Conservation (phyloP, 2,113 vertebrate genomes). For the Lagopus leucura region DNA sequence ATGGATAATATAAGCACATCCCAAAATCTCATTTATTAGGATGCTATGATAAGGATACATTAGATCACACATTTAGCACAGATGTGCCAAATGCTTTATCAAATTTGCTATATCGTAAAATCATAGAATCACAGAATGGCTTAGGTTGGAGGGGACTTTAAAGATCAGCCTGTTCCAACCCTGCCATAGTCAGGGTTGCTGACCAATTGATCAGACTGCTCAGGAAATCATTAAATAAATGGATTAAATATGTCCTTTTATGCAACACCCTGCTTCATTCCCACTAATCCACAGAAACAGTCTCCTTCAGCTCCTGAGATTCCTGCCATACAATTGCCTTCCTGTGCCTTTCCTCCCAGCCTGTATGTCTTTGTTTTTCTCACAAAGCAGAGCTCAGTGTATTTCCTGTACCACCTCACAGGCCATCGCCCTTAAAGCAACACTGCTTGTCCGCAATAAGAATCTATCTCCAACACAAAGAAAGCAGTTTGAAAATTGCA, state of each 20-base stretch:
- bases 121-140: too few species aligned
- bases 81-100: neutral
- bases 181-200: too few species aligned
- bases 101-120: neutral
- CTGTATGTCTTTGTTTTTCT: conserved; percentile 64
- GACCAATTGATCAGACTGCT: too few species aligned
- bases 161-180: too few species aligned
- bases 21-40: neutral
- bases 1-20: neutral
- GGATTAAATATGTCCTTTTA: neutral
- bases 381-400: conserved; percentile 43
- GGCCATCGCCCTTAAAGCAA: conserved; percentile 48
- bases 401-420: conserved; percentile 65
- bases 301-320: neutral
- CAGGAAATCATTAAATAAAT: too few species aligned
- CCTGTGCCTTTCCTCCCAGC: conserved; percentile 59
- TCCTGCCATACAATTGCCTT: conserved; percentile 28
- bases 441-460: neutral
- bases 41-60: neutral
- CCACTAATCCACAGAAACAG: neutral
- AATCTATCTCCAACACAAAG: neutral
- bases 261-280: neutral
- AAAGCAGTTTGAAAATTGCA: neutral
- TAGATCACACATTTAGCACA: neutral
- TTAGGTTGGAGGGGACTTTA: too few species aligned